Conservation (phyloP, 2,888 invertebrate species). For the Mythimna impura region DNA sequence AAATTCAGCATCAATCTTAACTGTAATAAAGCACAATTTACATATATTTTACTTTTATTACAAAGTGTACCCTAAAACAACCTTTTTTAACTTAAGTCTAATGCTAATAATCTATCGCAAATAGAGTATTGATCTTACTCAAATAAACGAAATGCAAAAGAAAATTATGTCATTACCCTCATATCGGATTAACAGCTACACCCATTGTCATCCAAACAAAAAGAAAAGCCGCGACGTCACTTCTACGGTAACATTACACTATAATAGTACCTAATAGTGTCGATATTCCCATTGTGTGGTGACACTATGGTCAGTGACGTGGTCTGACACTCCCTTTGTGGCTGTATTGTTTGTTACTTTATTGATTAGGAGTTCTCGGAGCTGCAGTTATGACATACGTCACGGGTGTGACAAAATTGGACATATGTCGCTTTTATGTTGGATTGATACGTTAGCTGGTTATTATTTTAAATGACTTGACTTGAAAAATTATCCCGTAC, state of each 20-base stretch:
- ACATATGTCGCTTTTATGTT: too few relatives aligned
- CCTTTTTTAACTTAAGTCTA: too few relatives aligned
- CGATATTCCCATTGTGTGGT: constrained; percentile 52
- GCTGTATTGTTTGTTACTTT: constrained; percentile 19
- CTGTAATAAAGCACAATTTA: too few relatives aligned
- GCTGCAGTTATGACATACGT: constrained; percentile 3
- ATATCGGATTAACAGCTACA: constrained; percentile 33
- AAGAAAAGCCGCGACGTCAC: constrained; percentile 34
- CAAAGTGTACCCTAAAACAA: too few relatives aligned
- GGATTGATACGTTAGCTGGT: too few relatives aligned
- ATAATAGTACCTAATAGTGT: constrained; percentile 57
- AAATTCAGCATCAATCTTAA: too few relatives aligned
- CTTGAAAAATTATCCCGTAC: too few relatives aligned
- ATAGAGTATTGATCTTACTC: too few relatives aligned
- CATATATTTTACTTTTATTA: too few relatives aligned
- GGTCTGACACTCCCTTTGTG: constrained; percentile 52
- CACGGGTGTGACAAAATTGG: not conserved
- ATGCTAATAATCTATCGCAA: too few relatives aligned
- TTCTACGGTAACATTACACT: constrained; percentile 62
- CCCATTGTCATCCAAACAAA: constrained; percentile 56
- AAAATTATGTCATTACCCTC: not conserved
- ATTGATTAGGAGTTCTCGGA: constrained; percentile 9
- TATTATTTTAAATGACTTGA: too few relatives aligned
- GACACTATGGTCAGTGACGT: constrained; percentile 39
- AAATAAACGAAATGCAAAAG: not conserved